Evolutionary conservation across 2,113 vertebrate genomes (phyloP), one percentile per base, ranked within the genome.

Genomic region (Phoxinus phoxinus): DNA sequence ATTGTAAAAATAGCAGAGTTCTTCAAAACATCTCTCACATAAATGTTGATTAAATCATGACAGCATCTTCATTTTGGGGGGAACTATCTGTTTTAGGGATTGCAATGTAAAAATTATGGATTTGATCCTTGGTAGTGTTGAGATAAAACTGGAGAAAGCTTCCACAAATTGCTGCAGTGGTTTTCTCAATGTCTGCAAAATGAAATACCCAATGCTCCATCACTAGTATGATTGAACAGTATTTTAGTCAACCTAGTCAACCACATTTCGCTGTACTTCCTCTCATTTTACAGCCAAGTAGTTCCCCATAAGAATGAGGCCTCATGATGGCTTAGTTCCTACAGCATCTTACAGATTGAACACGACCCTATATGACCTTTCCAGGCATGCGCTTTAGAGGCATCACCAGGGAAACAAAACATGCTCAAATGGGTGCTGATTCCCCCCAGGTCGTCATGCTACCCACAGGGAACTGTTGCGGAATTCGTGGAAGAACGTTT

Each of bases 241-340:
- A 48, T 63, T 67, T 81, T 81, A n/a, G n/a, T n/a, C n/a, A n/a
- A n/a, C n/a, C n/a, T 41, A 67, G n/a, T 65, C 41, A 67, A 48
- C 41, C 27, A 30, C 25, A 81, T 48, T 51, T 81, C 10, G 1
- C 17, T 51, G 44, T 27, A 48, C 41, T 81, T 67, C 41, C 79
- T n/a, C 41, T 51, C 5, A 65, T 19, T 67, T 81, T 67, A 81
- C n/a, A 81, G 41, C 79, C 79, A 81, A 51, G 4, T 25, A 21
- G 17, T 81, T 32, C 25, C 3, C 25, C 12, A 17, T 65, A 81
- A 81, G 15, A 25, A 63, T 30, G 25, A 67, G 41, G 25, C 79
- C 8, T 48, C 79, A 13, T 32, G 41, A 67, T 81, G 79, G 44
- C 79, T 67, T 48, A 7, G 41, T 67, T 67, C 41, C 79, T 48